Conservation (phyloP, 2,888 invertebrate genomes). For the Platycnemis pennipes region DNA sequence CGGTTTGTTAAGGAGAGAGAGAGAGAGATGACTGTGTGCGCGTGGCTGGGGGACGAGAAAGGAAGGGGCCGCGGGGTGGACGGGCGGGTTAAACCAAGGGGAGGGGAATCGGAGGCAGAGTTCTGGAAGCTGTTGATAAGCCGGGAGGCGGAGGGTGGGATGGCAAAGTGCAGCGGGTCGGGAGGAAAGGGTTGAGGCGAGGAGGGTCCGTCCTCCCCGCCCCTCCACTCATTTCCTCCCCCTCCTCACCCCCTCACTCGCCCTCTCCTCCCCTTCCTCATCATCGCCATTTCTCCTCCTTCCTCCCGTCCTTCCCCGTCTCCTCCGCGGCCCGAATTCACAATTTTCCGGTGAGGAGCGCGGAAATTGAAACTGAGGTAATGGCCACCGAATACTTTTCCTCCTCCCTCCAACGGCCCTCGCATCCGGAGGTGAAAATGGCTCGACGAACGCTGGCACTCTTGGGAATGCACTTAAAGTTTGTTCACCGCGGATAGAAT, state of each 20-base stretch:
- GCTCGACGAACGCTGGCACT: background rate
- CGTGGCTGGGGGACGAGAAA: background rate
- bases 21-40: background rate
- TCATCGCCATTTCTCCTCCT: background rate
- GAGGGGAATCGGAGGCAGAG: background rate
- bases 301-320: background rate
- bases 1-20: background rate
- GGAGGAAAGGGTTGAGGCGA: background rate
- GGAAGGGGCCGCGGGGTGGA: background rate
- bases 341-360: background rate
- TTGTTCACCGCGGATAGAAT: background rate
- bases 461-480: background rate
- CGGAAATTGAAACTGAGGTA: background rate
- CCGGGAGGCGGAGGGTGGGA: background rate
- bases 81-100: background rate
- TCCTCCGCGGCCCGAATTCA: background rate
- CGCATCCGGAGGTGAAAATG: background rate
- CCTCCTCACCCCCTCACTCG: background rate
- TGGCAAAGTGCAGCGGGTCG: background rate
- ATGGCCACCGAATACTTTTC: background rate
- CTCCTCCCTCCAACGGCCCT: background rate
- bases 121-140: conserved; percentile 52
- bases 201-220: background rate
- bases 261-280: background rate
- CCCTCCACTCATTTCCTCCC: background rate